Percentiles rank a stretch among this genome's conserved stretches.
These are phyloP conservation scores for Drosophila repleta DNA, from an alignment of 1,140 invertebrate species.

Conservation along the genomic window DNA sequence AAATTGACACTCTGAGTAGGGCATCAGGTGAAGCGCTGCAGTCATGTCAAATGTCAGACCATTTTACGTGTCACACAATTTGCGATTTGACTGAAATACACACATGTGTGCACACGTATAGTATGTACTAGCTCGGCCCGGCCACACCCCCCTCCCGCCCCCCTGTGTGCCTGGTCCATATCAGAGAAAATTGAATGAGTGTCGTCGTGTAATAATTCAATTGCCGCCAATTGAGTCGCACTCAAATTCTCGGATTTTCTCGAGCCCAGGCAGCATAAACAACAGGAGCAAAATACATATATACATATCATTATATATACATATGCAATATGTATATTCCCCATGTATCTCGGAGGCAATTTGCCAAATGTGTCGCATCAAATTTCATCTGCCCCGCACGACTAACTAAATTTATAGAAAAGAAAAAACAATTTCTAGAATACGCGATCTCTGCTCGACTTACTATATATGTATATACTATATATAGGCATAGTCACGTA, in stretches of 20 bases:
- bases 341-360: conserved; percentile 48
- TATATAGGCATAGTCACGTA: conserved; percentile 16
- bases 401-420: conserved; percentile 12
- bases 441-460: background rate
- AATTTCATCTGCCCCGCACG: conserved; percentile 47
- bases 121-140: background rate
- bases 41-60: conserved; percentile 23
- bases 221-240: conserved; percentile 75
- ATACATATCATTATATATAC: background rate
- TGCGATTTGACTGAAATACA: conserved; percentile 48
- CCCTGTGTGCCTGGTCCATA: conserved; percentile 18
- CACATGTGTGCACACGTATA: background rate
- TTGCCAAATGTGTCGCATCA: conserved; percentile 78
- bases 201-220: conserved; percentile 80
- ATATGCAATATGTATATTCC: conserved; percentile 24
- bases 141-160: background rate
- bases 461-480: background rate
- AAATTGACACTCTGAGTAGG: conserved; percentile 8
- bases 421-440: conserved; percentile 10
- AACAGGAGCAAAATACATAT: conserved; percentile 24
- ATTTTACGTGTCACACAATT: conserved; percentile 55
- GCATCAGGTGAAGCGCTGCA: conserved; percentile 18
- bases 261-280: conserved; percentile 26
- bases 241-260: conserved; percentile 73
- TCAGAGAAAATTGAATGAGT: conserved; percentile 76